A percentile compares a stretch with the other conserved stretches of the same genome.
Conservation (phyloP, 2,113 vertebrate species). For the Eurypyga helias region DNA sequence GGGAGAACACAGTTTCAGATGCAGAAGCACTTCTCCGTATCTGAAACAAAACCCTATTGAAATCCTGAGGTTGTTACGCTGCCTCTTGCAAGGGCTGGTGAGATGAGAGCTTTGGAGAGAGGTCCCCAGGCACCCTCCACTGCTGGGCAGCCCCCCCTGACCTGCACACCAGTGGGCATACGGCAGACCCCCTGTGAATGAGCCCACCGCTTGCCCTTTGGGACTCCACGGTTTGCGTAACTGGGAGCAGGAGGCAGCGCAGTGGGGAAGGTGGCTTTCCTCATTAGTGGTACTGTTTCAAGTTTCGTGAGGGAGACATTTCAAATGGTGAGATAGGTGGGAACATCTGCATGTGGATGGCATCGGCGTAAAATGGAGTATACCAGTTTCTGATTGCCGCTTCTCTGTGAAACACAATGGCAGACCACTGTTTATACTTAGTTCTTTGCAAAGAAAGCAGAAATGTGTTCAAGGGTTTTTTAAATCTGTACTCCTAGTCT, state of each 20-base stretch:
- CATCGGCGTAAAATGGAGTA: neutral
- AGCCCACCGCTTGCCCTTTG: fast-evolving
- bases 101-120: neutral
- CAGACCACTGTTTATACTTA: neutral
- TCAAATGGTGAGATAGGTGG: neutral
- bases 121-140: too few relatives aligned
- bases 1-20: neutral
- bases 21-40: neutral
- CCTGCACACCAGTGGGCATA: neutral
- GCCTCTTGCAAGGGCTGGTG: neutral
- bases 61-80: neutral
- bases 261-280: neutral
- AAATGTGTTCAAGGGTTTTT: neutral
- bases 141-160: neutral
- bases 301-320: neutral
- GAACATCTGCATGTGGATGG: fast-evolving
- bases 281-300: neutral
- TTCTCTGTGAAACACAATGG: neutral
- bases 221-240: neutral
- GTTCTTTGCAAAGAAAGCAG: neutral
- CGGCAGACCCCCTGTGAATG: neutral
- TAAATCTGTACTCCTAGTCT: neutral
- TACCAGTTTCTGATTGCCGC: neutral
- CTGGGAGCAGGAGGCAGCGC: fast-evolving
- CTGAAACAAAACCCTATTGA: neutral